phyloP scores from a whole-genome alignment of 2,888 invertebrate species.

The Drosophila paramelanica region DNA sequence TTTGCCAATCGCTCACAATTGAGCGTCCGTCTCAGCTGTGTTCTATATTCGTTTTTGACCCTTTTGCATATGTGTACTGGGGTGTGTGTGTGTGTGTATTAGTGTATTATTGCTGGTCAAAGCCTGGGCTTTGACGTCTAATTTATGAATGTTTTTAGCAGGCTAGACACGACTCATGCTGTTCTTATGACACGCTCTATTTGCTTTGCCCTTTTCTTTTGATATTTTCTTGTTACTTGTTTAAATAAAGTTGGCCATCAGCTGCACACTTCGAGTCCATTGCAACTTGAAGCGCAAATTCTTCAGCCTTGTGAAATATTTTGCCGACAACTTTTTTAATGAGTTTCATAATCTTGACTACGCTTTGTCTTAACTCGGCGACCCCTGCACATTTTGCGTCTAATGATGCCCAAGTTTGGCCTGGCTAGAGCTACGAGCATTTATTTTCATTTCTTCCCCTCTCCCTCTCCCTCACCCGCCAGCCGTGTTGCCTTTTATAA shows the following conservation, averaged over 20 bases:
- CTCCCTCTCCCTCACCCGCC: not conserved
- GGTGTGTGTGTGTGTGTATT: slow-evolving; percentile 3
- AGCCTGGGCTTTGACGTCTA: slow-evolving; percentile 73
- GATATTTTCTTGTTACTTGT: slow-evolving; percentile 16
- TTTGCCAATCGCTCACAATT: slow-evolving; percentile 52
- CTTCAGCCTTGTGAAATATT: slow-evolving; percentile 48
- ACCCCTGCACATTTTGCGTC: slow-evolving; percentile 7
- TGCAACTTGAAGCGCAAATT: slow-evolving; percentile 46
- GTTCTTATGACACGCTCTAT: slow-evolving; percentile 48
- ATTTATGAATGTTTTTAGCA: slow-evolving; percentile 70
- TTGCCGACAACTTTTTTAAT: slow-evolving; percentile 73
- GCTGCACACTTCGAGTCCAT: slow-evolving; percentile 16
- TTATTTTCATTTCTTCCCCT: not conserved
- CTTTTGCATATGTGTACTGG: slow-evolving; percentile 44
- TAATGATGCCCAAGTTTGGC: slow-evolving; percentile 27
- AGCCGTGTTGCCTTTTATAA: slow-evolving; percentile 28
- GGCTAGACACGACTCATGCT: slow-evolving; percentile 50
- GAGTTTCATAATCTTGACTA: slow-evolving; percentile 75
- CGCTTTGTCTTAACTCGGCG: slow-evolving; percentile 49
- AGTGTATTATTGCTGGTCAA: slow-evolving; percentile 53
- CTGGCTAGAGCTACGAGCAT: not conserved
- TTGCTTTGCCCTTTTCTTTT: slow-evolving; percentile 22
- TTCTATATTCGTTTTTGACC: slow-evolving; percentile 57
- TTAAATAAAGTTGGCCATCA: slow-evolving; percentile 37
- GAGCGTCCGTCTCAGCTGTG: slow-evolving; percentile 50